Percentiles rank a stretch among this genome's conserved stretches.
Conservation (phyloP, 2,888 invertebrate genomes). For the Pterostichus madidus region DNA sequence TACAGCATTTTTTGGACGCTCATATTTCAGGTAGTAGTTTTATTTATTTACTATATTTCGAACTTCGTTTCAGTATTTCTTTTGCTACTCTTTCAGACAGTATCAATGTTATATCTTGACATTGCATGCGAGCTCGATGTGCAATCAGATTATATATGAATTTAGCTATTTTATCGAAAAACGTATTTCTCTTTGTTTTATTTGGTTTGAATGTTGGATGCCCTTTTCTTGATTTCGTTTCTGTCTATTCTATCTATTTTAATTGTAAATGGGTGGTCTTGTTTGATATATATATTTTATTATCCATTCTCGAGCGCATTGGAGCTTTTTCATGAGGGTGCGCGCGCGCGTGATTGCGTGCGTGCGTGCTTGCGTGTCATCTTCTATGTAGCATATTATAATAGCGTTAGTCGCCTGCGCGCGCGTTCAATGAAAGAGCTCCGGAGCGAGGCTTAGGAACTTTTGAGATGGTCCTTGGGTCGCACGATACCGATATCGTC, state of each 20-base stretch:
- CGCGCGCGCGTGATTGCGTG: conserved; percentile 20
- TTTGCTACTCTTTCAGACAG: conserved; percentile 68
- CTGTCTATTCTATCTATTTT: conserved; percentile 72
- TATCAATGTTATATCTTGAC: conserved; percentile 68
- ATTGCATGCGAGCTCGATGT: conserved; percentile 72
- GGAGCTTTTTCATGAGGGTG: conserved; percentile 70
- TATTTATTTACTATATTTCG: conserved; percentile 71
- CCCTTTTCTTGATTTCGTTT: conserved; percentile 71
- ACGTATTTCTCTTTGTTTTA: conserved; percentile 55
- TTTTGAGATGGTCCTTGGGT: conserved; percentile 95
- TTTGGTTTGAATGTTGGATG: conserved; percentile 75
- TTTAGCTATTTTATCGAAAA: conserved; percentile 59
- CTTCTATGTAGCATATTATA: conserved; percentile 1
- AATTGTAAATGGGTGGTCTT: conserved; percentile 76
- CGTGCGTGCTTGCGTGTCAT: conserved; percentile 17
- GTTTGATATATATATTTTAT: conserved; percentile 70
- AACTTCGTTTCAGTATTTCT: conserved; percentile 68
- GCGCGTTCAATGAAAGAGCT: conserved; percentile 71
- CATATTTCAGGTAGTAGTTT: conserved; percentile 72
- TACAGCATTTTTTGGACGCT: conserved; percentile 71
- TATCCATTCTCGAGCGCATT: conserved; percentile 67
- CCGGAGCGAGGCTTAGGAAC: conserved; percentile 84
- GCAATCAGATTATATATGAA: conserved; percentile 69
- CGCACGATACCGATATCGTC: conserved; percentile 74
- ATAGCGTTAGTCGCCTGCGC: conserved; percentile 16